Conservation (phyloP, 2,113 vertebrate genomes). For the Hemichromis elongatus region DNA sequence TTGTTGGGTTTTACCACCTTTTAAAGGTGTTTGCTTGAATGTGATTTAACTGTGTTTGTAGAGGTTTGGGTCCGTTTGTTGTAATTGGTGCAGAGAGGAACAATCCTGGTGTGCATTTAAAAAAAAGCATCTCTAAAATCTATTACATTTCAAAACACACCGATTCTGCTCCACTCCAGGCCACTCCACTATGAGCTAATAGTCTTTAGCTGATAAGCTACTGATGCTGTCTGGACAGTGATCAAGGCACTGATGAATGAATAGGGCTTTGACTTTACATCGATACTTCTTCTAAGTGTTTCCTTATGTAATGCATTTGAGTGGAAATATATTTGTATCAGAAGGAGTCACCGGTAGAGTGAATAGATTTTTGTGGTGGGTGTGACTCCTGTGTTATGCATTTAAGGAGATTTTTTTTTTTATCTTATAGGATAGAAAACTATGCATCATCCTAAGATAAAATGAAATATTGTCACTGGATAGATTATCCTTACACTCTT, state of each 20-base stretch:
- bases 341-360: neutral
- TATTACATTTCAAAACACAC: neutral
- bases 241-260: neutral
- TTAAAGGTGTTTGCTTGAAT: neutral
- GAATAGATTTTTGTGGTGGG: neutral
- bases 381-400: neutral
- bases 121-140: neutral
- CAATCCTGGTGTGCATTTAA: neutral
- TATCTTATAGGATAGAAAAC: neutral
- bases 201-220: neutral
- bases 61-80: neutral
- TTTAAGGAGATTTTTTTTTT: neutral
- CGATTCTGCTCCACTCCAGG: too few relatives aligned
- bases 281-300: neutral
- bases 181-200: neutral
- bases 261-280: neutral
- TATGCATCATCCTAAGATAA: neutral
- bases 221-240: slow-evolving; percentile 3
- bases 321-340: neutral
- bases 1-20: neutral
- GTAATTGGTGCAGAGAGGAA: neutral
- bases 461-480: neutral
- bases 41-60: neutral
- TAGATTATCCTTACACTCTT: neutral
- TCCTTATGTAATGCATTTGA: neutral